Conservation (phyloP, 2,113 vertebrate species). For the Smithornis capensis region DNA sequence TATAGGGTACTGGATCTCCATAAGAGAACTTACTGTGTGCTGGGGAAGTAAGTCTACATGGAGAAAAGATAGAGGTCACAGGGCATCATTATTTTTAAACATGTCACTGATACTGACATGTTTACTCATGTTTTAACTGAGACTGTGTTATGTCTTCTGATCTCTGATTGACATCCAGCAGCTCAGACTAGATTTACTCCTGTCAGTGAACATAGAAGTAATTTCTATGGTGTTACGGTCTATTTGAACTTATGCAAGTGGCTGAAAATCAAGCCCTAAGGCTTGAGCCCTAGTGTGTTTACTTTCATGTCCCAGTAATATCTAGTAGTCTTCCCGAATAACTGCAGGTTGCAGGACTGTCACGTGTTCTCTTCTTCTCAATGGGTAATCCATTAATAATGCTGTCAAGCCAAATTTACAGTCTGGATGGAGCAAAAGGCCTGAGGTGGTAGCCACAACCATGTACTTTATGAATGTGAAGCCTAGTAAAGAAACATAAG, state of each 20-base stretch:
- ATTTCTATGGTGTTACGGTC: not conserved
- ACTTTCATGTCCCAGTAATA: not conserved
- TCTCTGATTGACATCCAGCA: not conserved
- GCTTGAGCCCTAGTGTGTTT: not conserved
- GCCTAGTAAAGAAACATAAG: rapidly evolving
- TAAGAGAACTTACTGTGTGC: not conserved
- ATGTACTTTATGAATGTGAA: not conserved
- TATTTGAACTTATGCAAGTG: not conserved
- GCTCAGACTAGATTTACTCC: not conserved
- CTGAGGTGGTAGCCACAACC: not conserved
- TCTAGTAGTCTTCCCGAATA: too few relatives aligned
- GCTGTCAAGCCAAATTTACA: not conserved
- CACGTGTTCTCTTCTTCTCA: rapidly evolving
- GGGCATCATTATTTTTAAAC: not conserved
- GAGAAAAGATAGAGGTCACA: not conserved
- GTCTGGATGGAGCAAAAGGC: not conserved
- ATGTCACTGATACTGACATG: not conserved
- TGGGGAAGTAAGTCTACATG: not conserved
- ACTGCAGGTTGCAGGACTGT: not conserved
- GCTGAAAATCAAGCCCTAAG: not conserved
- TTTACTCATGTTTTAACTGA: too few relatives aligned
- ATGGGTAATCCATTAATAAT: not conserved
- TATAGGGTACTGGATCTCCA: not conserved
- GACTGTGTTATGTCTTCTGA: not conserved
- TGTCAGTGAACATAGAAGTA: not conserved